Evolutionary conservation across 1,140 invertebrate species (phyloP).

Genomic region (Heliconius hewitsoni): DNA sequence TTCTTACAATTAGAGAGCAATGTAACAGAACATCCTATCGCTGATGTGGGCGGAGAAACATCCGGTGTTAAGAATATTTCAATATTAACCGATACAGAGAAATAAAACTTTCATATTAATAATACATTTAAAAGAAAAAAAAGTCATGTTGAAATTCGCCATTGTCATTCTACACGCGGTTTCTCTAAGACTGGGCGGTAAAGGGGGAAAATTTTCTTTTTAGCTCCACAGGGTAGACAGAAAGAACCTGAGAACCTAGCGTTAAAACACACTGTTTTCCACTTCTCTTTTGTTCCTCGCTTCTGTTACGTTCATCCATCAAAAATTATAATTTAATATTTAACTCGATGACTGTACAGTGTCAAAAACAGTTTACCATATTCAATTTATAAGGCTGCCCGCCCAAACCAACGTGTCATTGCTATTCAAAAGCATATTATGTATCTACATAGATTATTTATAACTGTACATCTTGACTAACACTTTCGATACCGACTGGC

Average conservation of each 20-base stretch:
- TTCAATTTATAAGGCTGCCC: slow-evolving; percentile 30
- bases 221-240: no score
- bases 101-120: not conserved
- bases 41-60: slow-evolving; percentile 33
- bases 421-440: slow-evolving; percentile 15
- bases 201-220: no score
- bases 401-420: slow-evolving; percentile 15
- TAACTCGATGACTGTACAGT: slow-evolving; percentile 20
- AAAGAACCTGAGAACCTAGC: no score
- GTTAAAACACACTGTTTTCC: no score
- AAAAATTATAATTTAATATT: no score
- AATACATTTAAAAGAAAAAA: not conserved
- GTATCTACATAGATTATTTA: slow-evolving; percentile 3
- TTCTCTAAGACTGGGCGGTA: no score
- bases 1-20: slow-evolving; percentile 23
- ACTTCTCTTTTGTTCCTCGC: no score
- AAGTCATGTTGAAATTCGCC: no score
- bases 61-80: slow-evolving; percentile 34
- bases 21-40: slow-evolving; percentile 28
- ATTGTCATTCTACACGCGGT: no score
- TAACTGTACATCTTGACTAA: slow-evolving; percentile 9
- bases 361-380: slow-evolving; percentile 31
- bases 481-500: not conserved
- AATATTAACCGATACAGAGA: slow-evolving; percentile 28
- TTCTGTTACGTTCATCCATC: no score